Conservation (phyloP, 2,113 vertebrate genomes). For the Mormyrus lacerda region DNA sequence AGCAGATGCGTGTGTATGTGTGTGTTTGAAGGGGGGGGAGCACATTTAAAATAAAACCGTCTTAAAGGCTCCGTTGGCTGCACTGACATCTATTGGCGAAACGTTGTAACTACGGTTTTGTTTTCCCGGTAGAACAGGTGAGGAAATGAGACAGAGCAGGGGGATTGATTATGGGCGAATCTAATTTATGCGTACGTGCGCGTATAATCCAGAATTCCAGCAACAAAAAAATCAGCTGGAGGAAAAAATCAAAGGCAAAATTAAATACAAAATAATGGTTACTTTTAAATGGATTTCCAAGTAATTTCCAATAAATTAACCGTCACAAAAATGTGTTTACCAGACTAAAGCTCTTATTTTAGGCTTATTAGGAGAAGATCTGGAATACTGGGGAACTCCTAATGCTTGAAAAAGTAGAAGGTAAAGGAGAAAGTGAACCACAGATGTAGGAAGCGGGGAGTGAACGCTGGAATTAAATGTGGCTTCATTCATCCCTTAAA, state of each 20-base stretch:
- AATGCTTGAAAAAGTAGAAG: not conserved
- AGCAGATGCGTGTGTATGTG: not conserved
- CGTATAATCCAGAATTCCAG: not conserved
- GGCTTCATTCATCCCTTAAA: not conserved
- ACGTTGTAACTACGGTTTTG: constrained; percentile 40
- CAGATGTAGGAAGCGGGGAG: not conserved
- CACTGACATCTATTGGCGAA: constrained; percentile 59
- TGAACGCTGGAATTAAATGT: not conserved
- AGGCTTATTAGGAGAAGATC: not conserved
- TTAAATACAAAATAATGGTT: not conserved
- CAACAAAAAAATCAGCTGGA: not conserved
- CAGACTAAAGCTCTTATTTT: not conserved
- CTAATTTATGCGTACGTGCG: not conserved
- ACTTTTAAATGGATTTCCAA: not conserved
- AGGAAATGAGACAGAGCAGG: not conserved
- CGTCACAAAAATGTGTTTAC: not conserved
- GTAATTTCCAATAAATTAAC: not conserved
- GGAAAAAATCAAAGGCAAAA: not conserved
- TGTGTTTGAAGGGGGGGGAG: not conserved
- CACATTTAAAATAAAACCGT: constrained; percentile 25
- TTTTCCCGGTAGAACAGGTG: constrained; percentile 27
- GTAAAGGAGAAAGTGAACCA: not conserved
- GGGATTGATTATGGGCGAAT: not conserved
- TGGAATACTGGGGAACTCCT: not conserved
- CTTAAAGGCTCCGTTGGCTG: constrained; percentile 36